Evolutionary conservation across 2,113 vertebrate species (phyloP), one percentile per base, ranked within the genome.

Genomic region (Apteryx mantelli): DNA sequence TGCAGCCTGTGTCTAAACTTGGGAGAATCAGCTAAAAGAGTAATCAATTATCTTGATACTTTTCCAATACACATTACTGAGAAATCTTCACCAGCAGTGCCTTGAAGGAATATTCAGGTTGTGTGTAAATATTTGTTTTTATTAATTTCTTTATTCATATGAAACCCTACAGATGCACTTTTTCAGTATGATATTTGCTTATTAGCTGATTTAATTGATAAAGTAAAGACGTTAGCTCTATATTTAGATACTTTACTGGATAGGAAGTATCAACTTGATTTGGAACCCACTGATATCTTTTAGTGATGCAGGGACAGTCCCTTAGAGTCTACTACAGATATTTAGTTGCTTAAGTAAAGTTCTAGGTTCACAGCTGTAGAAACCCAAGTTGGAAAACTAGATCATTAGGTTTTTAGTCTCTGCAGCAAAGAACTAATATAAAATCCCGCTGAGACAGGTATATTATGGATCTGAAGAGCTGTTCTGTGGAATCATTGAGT

Each of bases 241-340:
- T 34, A 18, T 46, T 87, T 75, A 78, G 56, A n/a, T 71, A 24
- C 5, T 73, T 79, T 48, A 17, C 44, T 70, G 32, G 44, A 48
- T 5, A 46, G 52, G 42, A 34, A 86, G 30, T 9, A 34, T 53
- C 63, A 2, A 3, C 14, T 74, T 53, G 40, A 34, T 81, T 83
- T 69, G 64, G 36, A 40, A 48, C 13, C 15, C 13, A 25, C 64
- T 71, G n/a, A 55, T 81, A 50, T 26, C 55, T 56, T 0, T 0
- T n/a, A 8, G n/a, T 69, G 80, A 32, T 74, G n/a, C 32, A 56
- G 63, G 13, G 52, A 15, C 14, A 52, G 13, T 38, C 14, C 80
- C 15, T 5, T 42, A 25, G 65, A 76, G n/a, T 26, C n/a, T 73
- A 82, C 38, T 42, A 38, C 61, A 36, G 88, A 52, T n/a, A 32